Conservation (phyloP, 2,888 invertebrate genomes). For the Nomada hirtipes region DNA sequence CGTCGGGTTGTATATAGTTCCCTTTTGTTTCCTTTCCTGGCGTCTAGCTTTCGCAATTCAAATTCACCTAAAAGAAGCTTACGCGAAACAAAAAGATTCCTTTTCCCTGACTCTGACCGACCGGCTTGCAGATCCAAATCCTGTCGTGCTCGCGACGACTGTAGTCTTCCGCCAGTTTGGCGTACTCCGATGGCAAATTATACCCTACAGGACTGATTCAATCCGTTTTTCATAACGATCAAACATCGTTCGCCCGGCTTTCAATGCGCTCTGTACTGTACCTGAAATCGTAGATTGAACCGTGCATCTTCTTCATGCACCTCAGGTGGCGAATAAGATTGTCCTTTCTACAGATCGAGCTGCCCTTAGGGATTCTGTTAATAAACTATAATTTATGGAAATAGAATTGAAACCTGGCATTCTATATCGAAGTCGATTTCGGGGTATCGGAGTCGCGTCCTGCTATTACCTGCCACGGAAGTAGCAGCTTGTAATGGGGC, state of each 20-base stretch:
- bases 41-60: neutral
- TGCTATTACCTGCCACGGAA: conserved; percentile 88
- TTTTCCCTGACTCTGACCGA: conserved; percentile 93
- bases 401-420: neutral
- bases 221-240: conserved; percentile 22
- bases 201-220: conserved; percentile 90
- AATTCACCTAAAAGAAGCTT: conserved; percentile 68
- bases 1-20: neutral
- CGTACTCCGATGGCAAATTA: conserved; percentile 93
- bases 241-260: neutral
- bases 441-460: neutral
- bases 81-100: conserved; percentile 94
- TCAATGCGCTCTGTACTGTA: conserved; percentile 76
- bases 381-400: conserved; percentile 86
- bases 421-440: neutral
- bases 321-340: conserved; percentile 91
- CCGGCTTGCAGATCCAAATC: conserved; percentile 96
- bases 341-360: conserved; percentile 94
- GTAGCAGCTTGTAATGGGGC: conserved; percentile 88
- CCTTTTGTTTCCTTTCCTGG: neutral
- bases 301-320: conserved; percentile 93
- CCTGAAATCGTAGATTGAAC: conserved; percentile 93
- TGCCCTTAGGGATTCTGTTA: conserved; percentile 94
- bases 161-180: conserved; percentile 92
- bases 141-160: conserved; percentile 85